Evolutionary conservation across 2,113 vertebrate genomes (phyloP).

Genomic region (Scomber scombrus): DNA sequence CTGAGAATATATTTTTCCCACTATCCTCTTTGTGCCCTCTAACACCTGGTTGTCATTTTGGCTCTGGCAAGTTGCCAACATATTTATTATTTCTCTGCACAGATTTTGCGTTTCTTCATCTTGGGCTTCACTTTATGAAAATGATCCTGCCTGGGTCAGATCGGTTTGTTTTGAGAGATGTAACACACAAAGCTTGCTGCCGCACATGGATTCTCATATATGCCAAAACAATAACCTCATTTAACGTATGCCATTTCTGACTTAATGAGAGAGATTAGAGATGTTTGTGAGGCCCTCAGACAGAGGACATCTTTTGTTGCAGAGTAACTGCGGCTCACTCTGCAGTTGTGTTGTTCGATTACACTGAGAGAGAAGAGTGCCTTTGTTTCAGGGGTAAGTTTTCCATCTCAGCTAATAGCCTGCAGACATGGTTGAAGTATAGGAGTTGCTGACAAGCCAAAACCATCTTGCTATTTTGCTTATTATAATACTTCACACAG

Average conservation of each 20-base stretch:
- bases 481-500: constrained; percentile 82
- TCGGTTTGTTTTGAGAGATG: constrained; percentile 61
- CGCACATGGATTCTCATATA: constrained; percentile 34
- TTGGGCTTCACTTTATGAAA: constrained; percentile 66
- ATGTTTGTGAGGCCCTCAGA: constrained; percentile 38
- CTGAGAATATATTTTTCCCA: constrained; percentile 48
- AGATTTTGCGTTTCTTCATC: constrained; percentile 66
- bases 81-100: constrained; percentile 71
- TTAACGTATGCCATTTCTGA: constrained; percentile 44
- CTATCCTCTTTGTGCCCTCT: constrained; percentile 70
- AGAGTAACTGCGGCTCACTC: constrained; percentile 49
- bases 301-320: constrained; percentile 50
- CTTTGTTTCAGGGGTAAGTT: constrained; percentile 77
- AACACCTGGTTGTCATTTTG: constrained; percentile 80
- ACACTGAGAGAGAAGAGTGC: constrained; percentile 55
- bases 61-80: constrained; percentile 69
- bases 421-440: constrained; percentile 75
- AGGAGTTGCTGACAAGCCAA: constrained; percentile 75
- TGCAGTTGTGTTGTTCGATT: constrained; percentile 66
- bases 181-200: constrained; percentile 42
- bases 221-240: constrained; percentile 66
- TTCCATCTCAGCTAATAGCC: constrained; percentile 82
- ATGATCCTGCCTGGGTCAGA: constrained; percentile 54
- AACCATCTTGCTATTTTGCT: constrained; percentile 78
- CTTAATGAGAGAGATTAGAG: constrained; percentile 71